Conservation (phyloP, 1,140 invertebrate species). For the Zaprionus davidi region DNA sequence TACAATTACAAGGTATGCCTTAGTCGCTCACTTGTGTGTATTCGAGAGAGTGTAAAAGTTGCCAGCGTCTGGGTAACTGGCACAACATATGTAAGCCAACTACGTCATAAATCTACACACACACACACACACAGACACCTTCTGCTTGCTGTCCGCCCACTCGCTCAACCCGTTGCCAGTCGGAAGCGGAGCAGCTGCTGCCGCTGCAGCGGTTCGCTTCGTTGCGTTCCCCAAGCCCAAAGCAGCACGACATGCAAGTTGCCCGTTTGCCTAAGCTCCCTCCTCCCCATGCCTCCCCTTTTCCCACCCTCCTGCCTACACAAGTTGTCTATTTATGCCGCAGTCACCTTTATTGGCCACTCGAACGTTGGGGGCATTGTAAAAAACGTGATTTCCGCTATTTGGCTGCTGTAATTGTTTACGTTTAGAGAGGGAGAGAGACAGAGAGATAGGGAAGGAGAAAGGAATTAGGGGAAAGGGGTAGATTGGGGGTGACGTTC, state of each 20-base stretch:
- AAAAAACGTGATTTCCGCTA: constrained; percentile 79
- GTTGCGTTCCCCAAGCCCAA: constrained; percentile 22
- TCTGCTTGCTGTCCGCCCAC: constrained; percentile 14
- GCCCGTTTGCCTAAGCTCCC: too few relatives aligned
- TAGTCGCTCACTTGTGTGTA: neutral
- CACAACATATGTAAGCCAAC: constrained; percentile 67
- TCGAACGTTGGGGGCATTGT: constrained; percentile 59
- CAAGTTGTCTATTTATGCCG: constrained; percentile 11
- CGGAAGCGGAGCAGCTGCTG: constrained; percentile 53
- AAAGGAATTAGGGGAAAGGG: neutral
- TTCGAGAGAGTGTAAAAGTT: neutral
- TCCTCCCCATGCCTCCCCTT: neutral
- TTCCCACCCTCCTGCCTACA: neutral
- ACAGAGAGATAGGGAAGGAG: neutral
- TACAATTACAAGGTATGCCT: constrained; percentile 3
- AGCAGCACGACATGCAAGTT: neutral
- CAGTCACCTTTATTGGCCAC: constrained; percentile 54
- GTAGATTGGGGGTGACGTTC: neutral
- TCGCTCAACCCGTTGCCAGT: constrained; percentile 34
- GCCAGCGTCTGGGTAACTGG: constrained; percentile 19
- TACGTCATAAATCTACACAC: constrained; percentile 71
- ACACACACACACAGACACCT: neutral
- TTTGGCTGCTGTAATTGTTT: constrained; percentile 64
- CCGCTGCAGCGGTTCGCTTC: constrained; percentile 21
- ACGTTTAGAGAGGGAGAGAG: neutral